phyloP scores from a whole-genome alignment of 1,140 invertebrate genomes.

The Pinna nobilis region DNA sequence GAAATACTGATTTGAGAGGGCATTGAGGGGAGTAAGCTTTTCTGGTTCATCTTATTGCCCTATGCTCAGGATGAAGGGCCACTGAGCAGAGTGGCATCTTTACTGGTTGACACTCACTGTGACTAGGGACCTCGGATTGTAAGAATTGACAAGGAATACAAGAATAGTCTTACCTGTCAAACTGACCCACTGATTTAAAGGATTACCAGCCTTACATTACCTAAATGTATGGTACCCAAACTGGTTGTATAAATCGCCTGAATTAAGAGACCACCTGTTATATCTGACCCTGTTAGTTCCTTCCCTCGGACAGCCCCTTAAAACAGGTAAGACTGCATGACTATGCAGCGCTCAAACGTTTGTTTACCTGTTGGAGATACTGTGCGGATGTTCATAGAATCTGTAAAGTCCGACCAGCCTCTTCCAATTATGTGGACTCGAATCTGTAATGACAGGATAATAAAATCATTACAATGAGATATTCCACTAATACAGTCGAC shows the following conservation, averaged over 20 bases:
- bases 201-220: background rate
- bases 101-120: too few species aligned
- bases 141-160: too few species aligned
- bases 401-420: slow-evolving; percentile 95
- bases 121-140: too few species aligned
- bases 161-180: too few species aligned
- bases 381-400: slow-evolving; percentile 89
- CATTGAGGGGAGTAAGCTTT: too few species aligned
- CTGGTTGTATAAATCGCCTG: background rate
- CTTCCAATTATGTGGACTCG: slow-evolving; percentile 90
- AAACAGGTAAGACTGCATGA: background rate
- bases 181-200: background rate
- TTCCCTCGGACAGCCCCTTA: background rate
- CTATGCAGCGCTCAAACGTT: too few species aligned
- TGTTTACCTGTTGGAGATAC: slow-evolving; percentile 70
- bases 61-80: too few species aligned
- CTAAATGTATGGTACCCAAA: background rate
- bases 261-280: background rate
- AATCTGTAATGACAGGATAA: slow-evolving; percentile 73
- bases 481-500: too few species aligned
- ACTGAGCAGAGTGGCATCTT: too few species aligned
- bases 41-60: too few species aligned
- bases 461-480: background rate
- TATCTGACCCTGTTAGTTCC: background rate
- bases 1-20: too few species aligned